Evolutionary conservation across 2,113 vertebrate species (phyloP).

Genomic region (Vidua chalybeata): DNA sequence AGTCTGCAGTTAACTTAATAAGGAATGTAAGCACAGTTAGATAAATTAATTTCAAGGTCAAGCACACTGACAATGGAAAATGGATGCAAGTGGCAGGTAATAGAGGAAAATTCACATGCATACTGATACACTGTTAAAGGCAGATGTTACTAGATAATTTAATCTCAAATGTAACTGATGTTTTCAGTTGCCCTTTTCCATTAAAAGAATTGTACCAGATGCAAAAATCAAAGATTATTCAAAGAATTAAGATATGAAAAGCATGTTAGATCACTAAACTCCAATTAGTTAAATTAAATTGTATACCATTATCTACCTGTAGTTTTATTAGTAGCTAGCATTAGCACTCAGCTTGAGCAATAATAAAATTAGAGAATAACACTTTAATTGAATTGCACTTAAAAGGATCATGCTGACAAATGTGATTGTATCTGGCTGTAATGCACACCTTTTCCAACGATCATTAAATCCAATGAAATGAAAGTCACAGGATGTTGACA

Average conservation of each 20-base stretch:
- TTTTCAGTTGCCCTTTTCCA: conserved; percentile 86
- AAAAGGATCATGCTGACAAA: conserved; percentile 98
- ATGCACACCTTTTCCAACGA: conserved; percentile 83
- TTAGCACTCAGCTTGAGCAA: conserved; percentile 80
- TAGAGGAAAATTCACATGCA: conserved; percentile 64
- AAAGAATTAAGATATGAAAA: conserved; percentile 96
- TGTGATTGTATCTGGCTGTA: conserved; percentile 91
- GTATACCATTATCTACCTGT: conserved; percentile 89
- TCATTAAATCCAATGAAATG: conserved; percentile 95
- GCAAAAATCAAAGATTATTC: conserved; percentile 89
- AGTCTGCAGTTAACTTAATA: conserved; percentile 68
- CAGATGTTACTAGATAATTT: conserved; percentile 86
- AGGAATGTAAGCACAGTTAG: conserved; percentile 58
- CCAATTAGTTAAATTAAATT: conserved; percentile 99
- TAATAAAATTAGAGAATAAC: conserved; percentile 98
- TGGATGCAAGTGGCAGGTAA: conserved; percentile 65
- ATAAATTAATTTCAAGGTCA: conserved; percentile 77
- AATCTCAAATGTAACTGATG: conserved; percentile 78
- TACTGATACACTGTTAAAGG: conserved; percentile 81
- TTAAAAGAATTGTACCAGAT: conserved; percentile 85
- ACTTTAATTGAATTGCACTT: conserved; percentile 99
- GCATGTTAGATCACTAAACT: conserved; percentile 89
- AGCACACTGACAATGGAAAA: conserved; percentile 59
- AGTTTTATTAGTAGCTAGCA: conserved; percentile 82
- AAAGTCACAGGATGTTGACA: conserved; percentile 86